Percentiles rank a stretch among this genome's conserved stretches.
phyloP scores from a whole-genome alignment of 2,797 vertebrate species.

The Phataginus tricuspis region DNA sequence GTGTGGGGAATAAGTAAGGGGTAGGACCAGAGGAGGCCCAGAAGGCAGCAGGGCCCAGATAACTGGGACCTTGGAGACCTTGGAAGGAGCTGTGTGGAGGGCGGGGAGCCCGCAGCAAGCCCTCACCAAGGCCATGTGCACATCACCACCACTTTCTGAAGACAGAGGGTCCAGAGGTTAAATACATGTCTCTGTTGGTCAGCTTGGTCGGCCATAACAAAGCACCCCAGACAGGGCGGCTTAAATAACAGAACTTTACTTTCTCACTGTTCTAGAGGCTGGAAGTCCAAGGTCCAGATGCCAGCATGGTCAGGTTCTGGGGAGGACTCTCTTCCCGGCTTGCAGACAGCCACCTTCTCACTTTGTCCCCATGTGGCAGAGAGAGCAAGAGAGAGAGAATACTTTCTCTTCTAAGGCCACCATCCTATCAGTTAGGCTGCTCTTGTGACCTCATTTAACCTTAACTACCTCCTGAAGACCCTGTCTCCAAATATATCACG shows the following conservation, averaged over 20 bases:
- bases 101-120: not conserved
- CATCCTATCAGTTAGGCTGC: not conserved
- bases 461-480: not conserved
- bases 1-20: not conserved
- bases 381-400: fast-evolving
- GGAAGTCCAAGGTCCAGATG: not conserved
- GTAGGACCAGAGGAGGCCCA: not conserved
- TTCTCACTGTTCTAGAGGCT: not conserved
- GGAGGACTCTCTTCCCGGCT: not conserved
- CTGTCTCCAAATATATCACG: not conserved
- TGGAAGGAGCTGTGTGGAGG: not conserved
- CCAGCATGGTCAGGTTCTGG: fast-evolving
- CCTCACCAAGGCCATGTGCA: not conserved
- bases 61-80: not conserved
- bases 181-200: not conserved
- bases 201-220: not conserved
- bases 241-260: not conserved
- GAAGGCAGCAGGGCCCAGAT: not conserved
- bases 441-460: not conserved
- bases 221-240: not conserved
- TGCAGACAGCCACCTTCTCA: not conserved
- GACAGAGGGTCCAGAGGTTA: not conserved
- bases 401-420: not conserved
- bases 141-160: not conserved
- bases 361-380: not conserved